Conservation (phyloP, 1,140 invertebrate genomes). For the Sipha flava region DNA sequence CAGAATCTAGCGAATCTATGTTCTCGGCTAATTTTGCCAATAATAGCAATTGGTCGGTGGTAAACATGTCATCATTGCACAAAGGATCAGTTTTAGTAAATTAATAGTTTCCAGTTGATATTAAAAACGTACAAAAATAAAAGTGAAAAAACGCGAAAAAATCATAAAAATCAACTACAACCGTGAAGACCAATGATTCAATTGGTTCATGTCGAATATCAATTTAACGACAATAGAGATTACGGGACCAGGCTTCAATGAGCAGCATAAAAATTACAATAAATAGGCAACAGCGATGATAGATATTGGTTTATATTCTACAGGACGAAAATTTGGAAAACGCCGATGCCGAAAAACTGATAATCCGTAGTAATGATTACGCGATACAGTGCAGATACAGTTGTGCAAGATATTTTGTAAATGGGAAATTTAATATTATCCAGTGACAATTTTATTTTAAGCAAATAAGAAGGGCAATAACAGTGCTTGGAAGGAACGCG, state of each 20-base stretch:
- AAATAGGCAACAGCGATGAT: too few species aligned
- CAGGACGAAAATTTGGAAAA: not conserved
- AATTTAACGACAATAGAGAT: too few species aligned
- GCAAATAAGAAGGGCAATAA: too few species aligned
- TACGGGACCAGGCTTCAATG: too few species aligned
- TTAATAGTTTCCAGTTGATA: not conserved
- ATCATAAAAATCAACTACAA: too few species aligned
- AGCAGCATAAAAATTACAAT: too few species aligned
- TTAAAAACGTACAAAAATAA: not conserved
- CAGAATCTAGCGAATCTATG: not conserved
- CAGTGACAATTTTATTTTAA: too few species aligned
- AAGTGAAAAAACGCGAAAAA: not conserved
- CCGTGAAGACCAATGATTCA: too few species aligned
- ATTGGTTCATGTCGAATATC: too few species aligned
- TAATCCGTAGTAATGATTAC: not conserved
- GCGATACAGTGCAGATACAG: not conserved
- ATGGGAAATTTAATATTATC: not conserved
- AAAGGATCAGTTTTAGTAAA: not conserved
- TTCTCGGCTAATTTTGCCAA: not conserved
- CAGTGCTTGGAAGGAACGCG: too few species aligned
- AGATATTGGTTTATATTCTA: not conserved
- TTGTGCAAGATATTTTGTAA: not conserved
- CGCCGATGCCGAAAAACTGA: not conserved
- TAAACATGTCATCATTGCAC: conserved; percentile 12
- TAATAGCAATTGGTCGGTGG: not conserved